Evolutionary conservation across 2,888 invertebrate species (phyloP).

Genomic region (Biston betularia): DNA sequence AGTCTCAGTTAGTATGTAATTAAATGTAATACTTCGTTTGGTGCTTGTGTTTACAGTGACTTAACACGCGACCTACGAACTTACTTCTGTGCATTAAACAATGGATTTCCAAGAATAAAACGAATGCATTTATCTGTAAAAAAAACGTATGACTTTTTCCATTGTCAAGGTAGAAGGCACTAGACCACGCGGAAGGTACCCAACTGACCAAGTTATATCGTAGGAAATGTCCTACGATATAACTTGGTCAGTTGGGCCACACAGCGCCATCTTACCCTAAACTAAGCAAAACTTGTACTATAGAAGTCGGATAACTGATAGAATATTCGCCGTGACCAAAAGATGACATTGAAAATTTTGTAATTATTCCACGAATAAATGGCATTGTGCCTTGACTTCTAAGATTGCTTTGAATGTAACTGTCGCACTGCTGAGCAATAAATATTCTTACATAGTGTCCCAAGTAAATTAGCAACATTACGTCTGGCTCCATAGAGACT

Average conservation of each 20-base stretch:
- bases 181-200: too few relatives aligned
- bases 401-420: slow-evolving; percentile 13
- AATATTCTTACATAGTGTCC: slow-evolving; percentile 19
- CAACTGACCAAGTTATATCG: too few relatives aligned
- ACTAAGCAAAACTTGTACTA: too few relatives aligned
- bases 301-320: too few relatives aligned
- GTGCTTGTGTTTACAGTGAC: slow-evolving; percentile 68
- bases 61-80: slow-evolving; percentile 64
- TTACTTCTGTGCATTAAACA: slow-evolving; percentile 12
- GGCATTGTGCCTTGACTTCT: background rate
- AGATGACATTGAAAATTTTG: slow-evolving; percentile 7
- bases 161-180: too few relatives aligned
- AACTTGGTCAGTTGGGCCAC: too few relatives aligned
- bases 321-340: background rate
- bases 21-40: slow-evolving; percentile 75
- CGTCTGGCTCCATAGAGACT: slow-evolving; percentile 31
- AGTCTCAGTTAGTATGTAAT: slow-evolving; percentile 71
- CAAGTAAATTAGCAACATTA: slow-evolving; percentile 38
- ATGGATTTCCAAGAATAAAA: slow-evolving; percentile 8
- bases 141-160: background rate
- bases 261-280: too few relatives aligned
- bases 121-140: background rate
- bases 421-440: slow-evolving; percentile 18
- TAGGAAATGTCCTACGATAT: too few relatives aligned
- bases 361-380: background rate